These are phyloP conservation scores for Cynodonichthys magdalenae DNA, from an alignment of 2,797 vertebrate genomes.

Conservation along the genomic window DNA sequence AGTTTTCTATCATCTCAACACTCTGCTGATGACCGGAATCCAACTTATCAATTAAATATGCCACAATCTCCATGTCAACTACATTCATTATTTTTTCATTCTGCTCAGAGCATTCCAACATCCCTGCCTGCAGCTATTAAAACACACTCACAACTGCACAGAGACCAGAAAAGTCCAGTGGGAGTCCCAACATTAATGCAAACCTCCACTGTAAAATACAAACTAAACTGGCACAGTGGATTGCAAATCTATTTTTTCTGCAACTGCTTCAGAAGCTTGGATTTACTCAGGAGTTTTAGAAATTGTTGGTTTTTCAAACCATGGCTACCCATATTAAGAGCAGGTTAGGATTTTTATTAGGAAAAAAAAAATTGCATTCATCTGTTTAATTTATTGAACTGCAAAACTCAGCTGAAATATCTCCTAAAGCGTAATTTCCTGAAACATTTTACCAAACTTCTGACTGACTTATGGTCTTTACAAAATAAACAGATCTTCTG, in stretches of 20 bases:
- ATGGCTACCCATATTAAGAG: background rate
- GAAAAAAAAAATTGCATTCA: background rate
- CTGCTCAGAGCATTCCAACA: constrained; percentile 4
- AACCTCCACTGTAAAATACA: constrained; percentile 1
- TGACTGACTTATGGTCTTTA: too few species aligned
- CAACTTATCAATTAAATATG: constrained; percentile 33
- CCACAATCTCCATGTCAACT: constrained; percentile 24
- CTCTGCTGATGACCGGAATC: background rate
- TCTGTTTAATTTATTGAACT: too few species aligned
- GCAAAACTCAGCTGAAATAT: too few species aligned
- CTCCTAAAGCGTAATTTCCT: too few species aligned
- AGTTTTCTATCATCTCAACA: constrained; percentile 10
- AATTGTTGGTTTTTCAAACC: background rate
- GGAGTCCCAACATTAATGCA: constrained; percentile 14
- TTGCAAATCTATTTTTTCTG: constrained; percentile 1
- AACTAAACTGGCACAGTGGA: constrained; percentile 4
- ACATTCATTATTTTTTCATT: constrained; percentile 34
- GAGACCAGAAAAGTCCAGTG: constrained; percentile 5
- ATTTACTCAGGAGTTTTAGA: background rate
- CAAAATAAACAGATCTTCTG: too few species aligned
- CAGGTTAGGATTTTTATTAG: background rate
- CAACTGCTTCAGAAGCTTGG: background rate
- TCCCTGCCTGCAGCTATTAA: constrained; percentile 17
- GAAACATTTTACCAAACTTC: too few species aligned
- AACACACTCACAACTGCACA: constrained; percentile 21